phyloP scores from a whole-genome alignment of 2,888 invertebrate genomes.

The Acrocera orbiculus region DNA sequence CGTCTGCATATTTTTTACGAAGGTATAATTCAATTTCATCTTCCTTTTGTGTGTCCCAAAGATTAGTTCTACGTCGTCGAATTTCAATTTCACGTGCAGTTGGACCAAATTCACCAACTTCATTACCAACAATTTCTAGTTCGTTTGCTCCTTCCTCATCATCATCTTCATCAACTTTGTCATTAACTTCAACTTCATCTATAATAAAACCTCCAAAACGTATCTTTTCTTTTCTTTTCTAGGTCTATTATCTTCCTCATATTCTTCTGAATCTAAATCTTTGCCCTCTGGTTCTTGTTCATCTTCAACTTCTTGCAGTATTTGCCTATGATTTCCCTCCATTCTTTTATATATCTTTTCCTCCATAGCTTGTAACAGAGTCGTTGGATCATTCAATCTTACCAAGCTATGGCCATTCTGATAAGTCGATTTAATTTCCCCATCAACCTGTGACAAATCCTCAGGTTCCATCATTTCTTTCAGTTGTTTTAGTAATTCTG shows the following conservation, averaged over 20 bases:
- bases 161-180: constrained; percentile 79
- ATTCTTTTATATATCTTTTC: no score
- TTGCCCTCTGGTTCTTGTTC: constrained; percentile 43
- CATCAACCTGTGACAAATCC: no score
- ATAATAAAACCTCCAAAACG: constrained; percentile 85
- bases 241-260: constrained; percentile 65
- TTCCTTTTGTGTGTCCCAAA: constrained; percentile 87
- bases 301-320: constrained; percentile 44
- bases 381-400: no score
- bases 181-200: constrained; percentile 85
- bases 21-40: constrained; percentile 96
- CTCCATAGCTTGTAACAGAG: no score
- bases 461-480: no score
- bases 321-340: constrained; percentile 31
- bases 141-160: constrained; percentile 92
- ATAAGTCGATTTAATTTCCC: no score
- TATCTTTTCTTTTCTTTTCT: constrained; percentile 64
- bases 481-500: no score
- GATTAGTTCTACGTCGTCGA: constrained; percentile 61
- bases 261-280: constrained; percentile 63
- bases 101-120: constrained; percentile 79
- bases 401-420: no score
- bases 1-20: constrained; percentile 87
- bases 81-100: constrained; percentile 91
- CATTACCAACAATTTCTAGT: constrained; percentile 77